Evolutionary conservation across 2,113 vertebrate genomes (phyloP).

Genomic region (Dasypus novemcinctus): DNA sequence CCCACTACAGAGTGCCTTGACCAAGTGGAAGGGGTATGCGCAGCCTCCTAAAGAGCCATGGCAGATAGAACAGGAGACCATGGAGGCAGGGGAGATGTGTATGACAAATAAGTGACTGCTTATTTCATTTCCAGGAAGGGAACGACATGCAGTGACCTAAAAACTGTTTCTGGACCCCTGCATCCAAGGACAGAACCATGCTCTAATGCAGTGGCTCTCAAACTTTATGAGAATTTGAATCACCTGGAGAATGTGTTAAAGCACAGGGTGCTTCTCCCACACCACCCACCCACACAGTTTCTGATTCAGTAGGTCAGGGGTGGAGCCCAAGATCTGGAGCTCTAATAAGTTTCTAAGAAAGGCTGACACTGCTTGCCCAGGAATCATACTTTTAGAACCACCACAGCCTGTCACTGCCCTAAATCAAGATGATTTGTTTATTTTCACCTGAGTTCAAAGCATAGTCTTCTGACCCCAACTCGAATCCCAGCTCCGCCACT

Average conservation of each 20-base stretch:
- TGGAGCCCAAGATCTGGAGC: background rate
- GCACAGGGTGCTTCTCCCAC: background rate
- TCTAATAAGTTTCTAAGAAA: background rate
- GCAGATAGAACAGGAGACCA: background rate
- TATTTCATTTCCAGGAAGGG: background rate
- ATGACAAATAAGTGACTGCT: background rate
- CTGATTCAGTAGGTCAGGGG: background rate
- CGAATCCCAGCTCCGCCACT: background rate
- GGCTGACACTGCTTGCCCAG: background rate
- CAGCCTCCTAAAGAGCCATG: background rate
- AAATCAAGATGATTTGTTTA: background rate
- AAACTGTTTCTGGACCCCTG: background rate
- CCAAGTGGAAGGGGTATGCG: background rate
- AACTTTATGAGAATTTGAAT: background rate
- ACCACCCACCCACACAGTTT: background rate
- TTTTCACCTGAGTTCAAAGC: background rate
- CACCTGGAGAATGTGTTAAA: background rate
- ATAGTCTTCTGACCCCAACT: background rate
- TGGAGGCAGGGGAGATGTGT: background rate
- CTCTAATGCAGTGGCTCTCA: background rate
- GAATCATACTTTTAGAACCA: background rate
- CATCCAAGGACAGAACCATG: background rate
- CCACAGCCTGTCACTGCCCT: background rate
- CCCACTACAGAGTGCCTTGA: background rate
- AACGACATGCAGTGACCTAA: background rate